Conservation (phyloP, 2,888 invertebrate genomes). For the Hirtodrosophila histrioides region DNA sequence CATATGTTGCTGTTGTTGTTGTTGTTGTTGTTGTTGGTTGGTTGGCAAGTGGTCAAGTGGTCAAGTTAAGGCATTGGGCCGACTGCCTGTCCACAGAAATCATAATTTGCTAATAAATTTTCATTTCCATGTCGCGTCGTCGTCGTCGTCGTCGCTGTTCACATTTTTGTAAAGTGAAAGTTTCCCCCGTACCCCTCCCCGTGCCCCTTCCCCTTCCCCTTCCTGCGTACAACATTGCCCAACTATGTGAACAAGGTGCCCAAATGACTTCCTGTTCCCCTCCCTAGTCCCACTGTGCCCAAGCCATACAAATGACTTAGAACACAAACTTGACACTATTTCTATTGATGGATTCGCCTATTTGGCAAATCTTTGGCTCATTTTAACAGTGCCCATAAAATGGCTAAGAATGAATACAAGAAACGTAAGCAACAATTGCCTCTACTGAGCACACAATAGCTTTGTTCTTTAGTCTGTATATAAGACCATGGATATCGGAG, state of each 20-base stretch:
- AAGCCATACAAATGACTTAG: constrained; percentile 49
- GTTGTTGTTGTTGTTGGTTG: constrained; percentile 22
- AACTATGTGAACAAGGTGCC: constrained; percentile 34
- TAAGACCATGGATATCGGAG: too few species aligned
- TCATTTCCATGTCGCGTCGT: constrained; percentile 69
- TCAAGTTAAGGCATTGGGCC: constrained; percentile 43
- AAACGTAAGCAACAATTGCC: too few species aligned
- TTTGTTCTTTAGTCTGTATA: too few species aligned
- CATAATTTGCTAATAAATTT: constrained; percentile 77
- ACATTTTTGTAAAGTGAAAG: constrained; percentile 67
- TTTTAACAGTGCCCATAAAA: too few species aligned
- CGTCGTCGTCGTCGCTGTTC: constrained; percentile 26
- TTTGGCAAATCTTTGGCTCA: too few species aligned
- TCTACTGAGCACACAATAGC: too few species aligned
- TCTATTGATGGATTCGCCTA: background rate
- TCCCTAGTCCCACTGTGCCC: constrained; percentile 16
- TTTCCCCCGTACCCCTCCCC: constrained; percentile 34
- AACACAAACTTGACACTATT: constrained; percentile 50
- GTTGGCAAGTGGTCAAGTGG: constrained; percentile 46
- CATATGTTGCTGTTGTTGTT: constrained; percentile 19
- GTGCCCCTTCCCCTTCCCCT: background rate
- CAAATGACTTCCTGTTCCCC: constrained; percentile 25
- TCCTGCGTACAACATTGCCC: constrained; percentile 25
- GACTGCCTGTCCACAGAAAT: constrained; percentile 62
- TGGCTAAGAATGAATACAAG: too few species aligned